Conservation (phyloP, 1,140 invertebrate species). For the Metopolophium dirhodum region DNA sequence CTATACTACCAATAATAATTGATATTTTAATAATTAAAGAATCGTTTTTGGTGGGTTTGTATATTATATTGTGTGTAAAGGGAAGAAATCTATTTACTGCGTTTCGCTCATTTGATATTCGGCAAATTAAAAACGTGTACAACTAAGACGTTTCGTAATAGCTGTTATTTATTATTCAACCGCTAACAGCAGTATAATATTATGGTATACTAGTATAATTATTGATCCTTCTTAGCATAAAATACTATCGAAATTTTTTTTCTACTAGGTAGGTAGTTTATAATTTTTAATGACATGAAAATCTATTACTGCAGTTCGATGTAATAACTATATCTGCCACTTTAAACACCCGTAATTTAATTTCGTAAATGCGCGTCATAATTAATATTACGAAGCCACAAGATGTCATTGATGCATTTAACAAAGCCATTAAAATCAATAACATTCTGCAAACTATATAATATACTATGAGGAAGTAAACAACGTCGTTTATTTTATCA, state of each 20-base stretch:
- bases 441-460: neutral
- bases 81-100: neutral
- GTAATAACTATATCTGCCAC: neutral
- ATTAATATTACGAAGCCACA: neutral
- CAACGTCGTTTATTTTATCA: neutral
- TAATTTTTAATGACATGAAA: neutral
- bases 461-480: neutral
- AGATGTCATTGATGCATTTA: neutral
- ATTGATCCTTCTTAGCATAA: neutral
- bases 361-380: neutral
- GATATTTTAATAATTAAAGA: neutral
- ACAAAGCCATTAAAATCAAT: slow-evolving; percentile 13
- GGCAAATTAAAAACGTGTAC: neutral
- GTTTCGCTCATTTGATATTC: neutral
- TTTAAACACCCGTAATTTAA: neutral
- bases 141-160: neutral
- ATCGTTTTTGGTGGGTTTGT: neutral
- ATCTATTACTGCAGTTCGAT: neutral
- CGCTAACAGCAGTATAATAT: neutral
- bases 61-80: neutral
- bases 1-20: neutral
- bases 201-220: neutral
- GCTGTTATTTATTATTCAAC: neutral
- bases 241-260: neutral
- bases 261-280: neutral